phyloP scores from a whole-genome alignment of 2,113 vertebrate species.

The Castor canadensis region DNA sequence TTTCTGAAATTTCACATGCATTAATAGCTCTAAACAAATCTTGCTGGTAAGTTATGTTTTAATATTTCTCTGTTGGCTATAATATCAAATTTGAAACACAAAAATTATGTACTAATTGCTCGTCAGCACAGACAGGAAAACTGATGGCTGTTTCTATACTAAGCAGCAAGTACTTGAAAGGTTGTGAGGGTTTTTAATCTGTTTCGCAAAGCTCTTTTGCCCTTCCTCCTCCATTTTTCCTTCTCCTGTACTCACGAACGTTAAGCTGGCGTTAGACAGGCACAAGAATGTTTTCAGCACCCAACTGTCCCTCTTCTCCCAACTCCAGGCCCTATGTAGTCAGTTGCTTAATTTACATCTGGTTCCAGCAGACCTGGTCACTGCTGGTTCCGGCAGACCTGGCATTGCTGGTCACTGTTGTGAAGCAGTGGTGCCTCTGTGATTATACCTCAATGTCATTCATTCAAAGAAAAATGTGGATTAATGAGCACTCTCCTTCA shows the following conservation, averaged over 20 bases:
- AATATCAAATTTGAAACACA: slow-evolving; percentile 37
- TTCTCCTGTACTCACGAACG: not conserved
- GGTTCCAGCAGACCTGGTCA: not conserved
- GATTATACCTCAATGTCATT: accelerated
- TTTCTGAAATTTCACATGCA: not conserved
- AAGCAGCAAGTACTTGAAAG: not conserved
- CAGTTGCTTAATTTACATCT: not conserved
- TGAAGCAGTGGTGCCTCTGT: not conserved
- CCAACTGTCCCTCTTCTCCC: not conserved
- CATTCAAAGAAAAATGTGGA: not conserved
- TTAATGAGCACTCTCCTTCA: not conserved
- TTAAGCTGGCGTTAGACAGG: not conserved
- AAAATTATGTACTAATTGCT: not conserved
- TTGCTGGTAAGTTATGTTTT: slow-evolving; percentile 8
- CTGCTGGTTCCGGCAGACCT: not conserved
- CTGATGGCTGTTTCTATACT: not conserved
- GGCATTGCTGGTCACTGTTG: not conserved
- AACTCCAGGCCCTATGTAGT: accelerated
- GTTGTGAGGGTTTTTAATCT: not conserved
- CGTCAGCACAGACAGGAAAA: not conserved
- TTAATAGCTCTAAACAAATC: not conserved
- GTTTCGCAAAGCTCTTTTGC: not conserved
- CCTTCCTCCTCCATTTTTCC: not conserved
- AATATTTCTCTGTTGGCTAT: slow-evolving; percentile 27
- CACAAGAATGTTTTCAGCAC: not conserved